These are phyloP conservation scores for Pipa parva DNA, from an alignment of 2,113 vertebrate genomes.

Conservation along the genomic window DNA sequence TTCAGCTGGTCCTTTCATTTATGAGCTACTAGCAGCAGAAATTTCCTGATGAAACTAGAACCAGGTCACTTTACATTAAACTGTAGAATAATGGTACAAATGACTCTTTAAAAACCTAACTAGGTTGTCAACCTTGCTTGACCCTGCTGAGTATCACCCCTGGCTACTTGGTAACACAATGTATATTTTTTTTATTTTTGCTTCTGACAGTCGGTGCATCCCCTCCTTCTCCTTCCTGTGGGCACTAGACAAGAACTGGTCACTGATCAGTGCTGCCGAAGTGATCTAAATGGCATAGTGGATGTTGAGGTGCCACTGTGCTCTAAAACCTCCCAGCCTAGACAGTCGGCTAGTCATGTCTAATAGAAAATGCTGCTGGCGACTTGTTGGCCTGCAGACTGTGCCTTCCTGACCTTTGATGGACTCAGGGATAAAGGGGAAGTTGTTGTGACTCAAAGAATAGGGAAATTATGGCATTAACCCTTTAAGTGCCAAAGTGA, in stretches of 20 bases:
- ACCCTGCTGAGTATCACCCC: no score
- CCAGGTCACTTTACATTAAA: no score
- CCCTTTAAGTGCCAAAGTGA: not conserved
- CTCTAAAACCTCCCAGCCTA: not conserved
- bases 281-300: constrained; percentile 3
- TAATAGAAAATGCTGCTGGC: not conserved
- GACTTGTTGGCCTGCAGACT: not conserved
- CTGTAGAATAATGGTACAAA: no score
- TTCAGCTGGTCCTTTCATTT: no score
- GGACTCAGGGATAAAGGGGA: not conserved
- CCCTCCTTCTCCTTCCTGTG: constrained; percentile 13
- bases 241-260: not conserved
- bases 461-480: not conserved
- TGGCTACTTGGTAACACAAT: no score
- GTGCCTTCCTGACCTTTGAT: not conserved
- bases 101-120: no score
- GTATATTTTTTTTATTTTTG: no score
- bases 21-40: no score
- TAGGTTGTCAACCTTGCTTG: no score
- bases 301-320: constrained; percentile 13
- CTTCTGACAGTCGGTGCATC: not conserved
- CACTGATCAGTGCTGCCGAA: not conserved
- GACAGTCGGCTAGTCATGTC: constrained; percentile 20
- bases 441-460: not conserved
- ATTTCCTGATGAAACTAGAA: no score